These are phyloP conservation scores for Microtus pennsylvanicus DNA, from an alignment of 2,113 vertebrate genomes.

Conservation along the genomic window DNA sequence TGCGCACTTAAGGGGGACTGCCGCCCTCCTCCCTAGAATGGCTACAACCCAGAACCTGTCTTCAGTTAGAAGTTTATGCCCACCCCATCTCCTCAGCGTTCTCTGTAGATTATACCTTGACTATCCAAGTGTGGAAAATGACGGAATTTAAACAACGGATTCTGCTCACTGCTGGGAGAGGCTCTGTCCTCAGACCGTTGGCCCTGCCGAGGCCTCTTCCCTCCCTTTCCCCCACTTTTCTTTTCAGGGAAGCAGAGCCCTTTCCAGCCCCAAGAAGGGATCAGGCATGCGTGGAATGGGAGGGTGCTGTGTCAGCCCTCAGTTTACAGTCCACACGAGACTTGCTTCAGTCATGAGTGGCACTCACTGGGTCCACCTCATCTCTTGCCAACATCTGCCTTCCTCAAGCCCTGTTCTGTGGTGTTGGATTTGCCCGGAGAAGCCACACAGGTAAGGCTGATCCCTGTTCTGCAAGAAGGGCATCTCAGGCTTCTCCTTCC, in stretches of 20 bases:
- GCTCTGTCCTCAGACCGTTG: too few relatives aligned
- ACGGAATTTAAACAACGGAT: slow-evolving; percentile 17
- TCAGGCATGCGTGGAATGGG: too few relatives aligned
- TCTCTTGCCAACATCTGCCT: slow-evolving; percentile 18
- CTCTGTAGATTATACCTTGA: slow-evolving; percentile 47
- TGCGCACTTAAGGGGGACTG: background rate
- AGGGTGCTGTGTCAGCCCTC: background rate
- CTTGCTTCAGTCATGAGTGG: background rate
- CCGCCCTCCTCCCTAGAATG: slow-evolving; percentile 10
- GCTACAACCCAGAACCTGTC: slow-evolving; percentile 22
- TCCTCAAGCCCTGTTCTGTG: background rate
- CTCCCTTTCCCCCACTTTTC: background rate
- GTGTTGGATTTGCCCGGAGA: background rate
- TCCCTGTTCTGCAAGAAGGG: background rate
- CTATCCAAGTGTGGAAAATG: slow-evolving; percentile 39
- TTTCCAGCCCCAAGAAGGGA: background rate
- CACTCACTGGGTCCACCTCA: background rate
- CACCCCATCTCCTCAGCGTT: background rate
- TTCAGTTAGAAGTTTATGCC: slow-evolving; percentile 8
- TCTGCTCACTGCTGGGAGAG: background rate
- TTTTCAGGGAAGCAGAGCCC: background rate
- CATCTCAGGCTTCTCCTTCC: too few relatives aligned
- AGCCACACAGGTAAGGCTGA: background rate
- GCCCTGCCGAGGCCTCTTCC: background rate
- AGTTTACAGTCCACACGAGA: background rate